Evolutionary conservation across 2,113 vertebrate genomes (phyloP).

Genomic region (Microtus montanus): DNA sequence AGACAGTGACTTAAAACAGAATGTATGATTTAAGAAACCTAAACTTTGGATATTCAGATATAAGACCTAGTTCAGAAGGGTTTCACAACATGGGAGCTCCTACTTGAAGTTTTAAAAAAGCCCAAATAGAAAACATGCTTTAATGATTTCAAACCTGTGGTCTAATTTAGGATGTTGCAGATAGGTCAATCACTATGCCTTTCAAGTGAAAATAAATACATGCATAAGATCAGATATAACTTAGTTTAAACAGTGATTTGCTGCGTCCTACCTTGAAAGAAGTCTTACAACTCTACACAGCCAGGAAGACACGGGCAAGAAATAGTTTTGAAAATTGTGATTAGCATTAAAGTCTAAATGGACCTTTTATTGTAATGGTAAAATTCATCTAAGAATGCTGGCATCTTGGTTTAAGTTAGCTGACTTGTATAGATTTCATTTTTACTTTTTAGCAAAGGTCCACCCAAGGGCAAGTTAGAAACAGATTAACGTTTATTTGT

Average conservation of each 20-base stretch:
- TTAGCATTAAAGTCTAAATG: conserved; percentile 35
- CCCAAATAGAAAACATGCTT: conserved; percentile 73
- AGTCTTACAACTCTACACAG: conserved; percentile 5
- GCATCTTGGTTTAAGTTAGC: not conserved
- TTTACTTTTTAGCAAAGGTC: conserved; percentile 27
- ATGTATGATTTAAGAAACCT: conserved; percentile 82
- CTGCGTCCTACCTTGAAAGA: not conserved
- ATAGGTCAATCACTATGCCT: conserved; percentile 34
- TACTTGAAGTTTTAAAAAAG: conserved; percentile 77
- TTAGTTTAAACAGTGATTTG: conserved; percentile 26
- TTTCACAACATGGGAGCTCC: conserved; percentile 78
- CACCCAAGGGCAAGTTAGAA: not conserved
- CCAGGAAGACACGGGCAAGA: not conserved
- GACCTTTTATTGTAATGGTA: conserved; percentile 23
- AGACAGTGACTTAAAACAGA: conserved; percentile 80
- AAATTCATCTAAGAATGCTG: conserved; percentile 36
- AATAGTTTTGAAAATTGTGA: conserved; percentile 42
- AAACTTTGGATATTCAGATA: conserved; percentile 79
- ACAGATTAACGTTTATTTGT: conserved; percentile 33
- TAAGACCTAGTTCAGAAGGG: conserved; percentile 68
- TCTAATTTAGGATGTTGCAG: conserved; percentile 55
- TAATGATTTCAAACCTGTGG: conserved; percentile 71
- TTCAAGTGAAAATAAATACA: conserved; percentile 51
- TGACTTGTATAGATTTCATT: conserved; percentile 7
- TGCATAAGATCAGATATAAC: not conserved